phyloP scores from a whole-genome alignment of 92 coral and sea anemone species.

The Zoanthus gigantus region DNA sequence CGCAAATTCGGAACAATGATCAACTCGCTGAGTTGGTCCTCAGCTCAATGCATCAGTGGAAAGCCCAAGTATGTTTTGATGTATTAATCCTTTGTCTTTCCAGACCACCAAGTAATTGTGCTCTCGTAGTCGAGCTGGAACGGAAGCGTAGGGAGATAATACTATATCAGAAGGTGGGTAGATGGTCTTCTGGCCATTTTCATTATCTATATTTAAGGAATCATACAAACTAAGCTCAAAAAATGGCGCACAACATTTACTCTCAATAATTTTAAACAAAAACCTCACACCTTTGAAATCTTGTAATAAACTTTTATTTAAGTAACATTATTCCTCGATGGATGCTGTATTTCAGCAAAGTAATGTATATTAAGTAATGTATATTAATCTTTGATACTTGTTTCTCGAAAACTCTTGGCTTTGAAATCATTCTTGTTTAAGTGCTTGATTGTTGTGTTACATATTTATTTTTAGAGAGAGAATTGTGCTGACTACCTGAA shows the following conservation, averaged over 20 bases:
- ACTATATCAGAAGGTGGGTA: slow-evolving; percentile 77
- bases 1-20: slow-evolving; percentile 75
- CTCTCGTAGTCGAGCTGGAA: slow-evolving; percentile 70
- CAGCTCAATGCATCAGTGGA: slow-evolving; percentile 76
- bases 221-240: not conserved
- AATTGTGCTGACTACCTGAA: too few relatives aligned
- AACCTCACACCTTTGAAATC: too few relatives aligned
- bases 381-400: too few relatives aligned
- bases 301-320: too few relatives aligned
- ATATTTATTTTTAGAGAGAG: too few relatives aligned
- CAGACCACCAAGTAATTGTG: slow-evolving; percentile 74
- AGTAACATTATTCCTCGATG: too few relatives aligned
- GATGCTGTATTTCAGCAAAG: too few relatives aligned
- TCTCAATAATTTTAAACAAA: not conserved
- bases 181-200: not conserved
- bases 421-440: too few relatives aligned
- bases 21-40: slow-evolving; percentile 82
- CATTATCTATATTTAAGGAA: too few relatives aligned
- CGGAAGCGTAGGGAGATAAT: slow-evolving; percentile 74
- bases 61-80: slow-evolving; percentile 78
- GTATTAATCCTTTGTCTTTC: slow-evolving; percentile 81
- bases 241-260: not conserved
- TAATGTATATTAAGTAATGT: too few relatives aligned
- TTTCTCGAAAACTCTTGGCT: too few relatives aligned
- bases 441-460: too few relatives aligned